Evolutionary conservation across 2,113 vertebrate genomes (phyloP), one percentile per base, ranked within the genome.

Genomic region (Leuciscus idus): DNA sequence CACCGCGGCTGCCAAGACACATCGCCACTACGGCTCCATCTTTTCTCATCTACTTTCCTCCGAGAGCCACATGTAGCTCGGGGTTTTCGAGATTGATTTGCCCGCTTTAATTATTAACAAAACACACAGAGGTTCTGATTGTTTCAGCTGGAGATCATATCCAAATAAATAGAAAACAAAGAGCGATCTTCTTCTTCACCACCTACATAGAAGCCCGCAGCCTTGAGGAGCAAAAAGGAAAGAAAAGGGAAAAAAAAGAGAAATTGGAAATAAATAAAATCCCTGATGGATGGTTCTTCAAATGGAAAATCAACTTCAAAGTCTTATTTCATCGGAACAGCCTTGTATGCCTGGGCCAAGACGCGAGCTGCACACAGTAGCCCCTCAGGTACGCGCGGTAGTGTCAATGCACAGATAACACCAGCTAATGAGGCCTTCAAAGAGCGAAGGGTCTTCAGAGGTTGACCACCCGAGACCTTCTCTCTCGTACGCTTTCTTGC

Each of bases 391-490:
- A 89, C 92, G 86, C 83, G 91, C 90, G 92, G 91, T 92, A 92
- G 92, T 91, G 94, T 95, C 93, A 95, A 95, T 93, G 92, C 92
- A 88, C 93, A 92, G 93, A 94, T 94, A 93, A 93, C 85, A 90
- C 88, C 88, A 89, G 90, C 92, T 95, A 94, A 95, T 95, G 94
- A 96, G 93, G 92, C 92, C 93, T 94, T 95, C 93, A 95, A 95
- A 95, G 94, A 94, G 92, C 88, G 86, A 80, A 23, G 90, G 91
- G 91, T 90, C 90, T 93, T 85, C 61, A 76, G 90, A 95, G 92
- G 91, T 90, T 94, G 94, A 95, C 92, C 94, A 92, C 92, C 86
- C 82, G 93, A 94, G 93, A 95, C 89, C 93, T 28, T 46, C 76
- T 43, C 79, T 28, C 81, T 64, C 74, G 11, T 78, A 36, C 30